These are phyloP conservation scores for Musca vetustissima DNA, from an alignment of 1,140 invertebrate species.

Conservation along the genomic window DNA sequence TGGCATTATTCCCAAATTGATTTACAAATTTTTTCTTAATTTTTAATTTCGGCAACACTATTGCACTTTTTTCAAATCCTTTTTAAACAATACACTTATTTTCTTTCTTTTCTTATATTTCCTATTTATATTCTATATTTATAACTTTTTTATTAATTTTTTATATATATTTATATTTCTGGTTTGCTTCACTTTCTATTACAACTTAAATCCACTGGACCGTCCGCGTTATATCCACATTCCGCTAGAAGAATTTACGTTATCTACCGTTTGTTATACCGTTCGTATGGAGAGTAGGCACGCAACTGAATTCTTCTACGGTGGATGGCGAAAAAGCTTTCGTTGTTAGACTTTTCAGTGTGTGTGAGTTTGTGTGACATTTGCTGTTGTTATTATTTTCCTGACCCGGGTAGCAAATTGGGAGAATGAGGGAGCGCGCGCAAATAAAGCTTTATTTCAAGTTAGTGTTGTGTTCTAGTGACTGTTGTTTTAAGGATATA, in stretches of 20 bases:
- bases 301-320: constrained; percentile 6
- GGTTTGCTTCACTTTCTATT: not conserved
- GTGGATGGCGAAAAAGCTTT: not conserved
- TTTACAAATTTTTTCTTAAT: too few species aligned
- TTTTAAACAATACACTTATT: too few species aligned
- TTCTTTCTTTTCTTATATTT: not conserved
- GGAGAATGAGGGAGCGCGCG: not conserved
- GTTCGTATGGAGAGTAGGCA: constrained; percentile 12
- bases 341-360: not conserved
- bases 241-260: not conserved
- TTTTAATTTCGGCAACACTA: too few species aligned
- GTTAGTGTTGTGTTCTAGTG: not conserved
- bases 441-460: not conserved
- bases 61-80: too few species aligned
- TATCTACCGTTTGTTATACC: not conserved
- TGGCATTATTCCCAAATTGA: too few species aligned
- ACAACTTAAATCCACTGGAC: not conserved
- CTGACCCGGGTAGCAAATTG: too few species aligned
- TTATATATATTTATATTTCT: not conserved
- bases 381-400: too few species aligned
- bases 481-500: not conserved
- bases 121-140: not conserved
- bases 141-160: constrained; percentile 2
- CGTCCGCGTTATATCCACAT: not conserved
- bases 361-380: not conserved